Base-by-base conservation (phyloP, 2,888 invertebrate species). In the Arge pagana region DNA sequence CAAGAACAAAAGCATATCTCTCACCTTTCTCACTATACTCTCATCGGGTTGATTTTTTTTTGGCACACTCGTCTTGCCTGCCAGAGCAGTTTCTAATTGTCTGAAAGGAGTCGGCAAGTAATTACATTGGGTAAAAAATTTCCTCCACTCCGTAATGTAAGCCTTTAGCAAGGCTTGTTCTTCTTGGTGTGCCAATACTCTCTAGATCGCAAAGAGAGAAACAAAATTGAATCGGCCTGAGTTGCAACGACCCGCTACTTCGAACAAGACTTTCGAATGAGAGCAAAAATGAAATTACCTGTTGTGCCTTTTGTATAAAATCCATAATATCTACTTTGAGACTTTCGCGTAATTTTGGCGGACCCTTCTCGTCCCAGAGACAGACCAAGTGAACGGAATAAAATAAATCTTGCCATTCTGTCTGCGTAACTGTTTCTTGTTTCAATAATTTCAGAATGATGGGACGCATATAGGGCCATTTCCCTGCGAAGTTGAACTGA, bases 361-460 rank as follows among this genome's bases (percentile, higher is more conserved):
- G 88, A 0, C 95, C 95, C 76, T 94, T 93, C 67, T 96, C 96
- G 78, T 98, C 96, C 98, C 98, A 99, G 53, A 97, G 79, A 76
- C 96, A 96, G 10, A 98, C 95, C 55, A 90, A 85, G 80, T 99
- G 97, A 11, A 99, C 95, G 51, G 92, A 88, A 79, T 93, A 96
- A 79, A 98, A 98, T 40, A 98, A 81, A 78, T 96, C 94, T 75
- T 99, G 98, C 99, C 99, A 99, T 83, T 99, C 97, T 55, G 83
- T 82, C 67, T 94, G 90, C 10, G 92, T 89, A 1, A 99, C 97
- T 5, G 93, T 83, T 78, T 98, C 93, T 78, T 98, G 97, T 70
- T 93, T 88, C 42, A 99, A 80, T 55, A 99, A 82, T 78, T 96
- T 96, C 59, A 96, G 80, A 52, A 99, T 95, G 66, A 93, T 93